Conservation (phyloP, 2,888 invertebrate species). For the Mimumesa dahlbomi region DNA sequence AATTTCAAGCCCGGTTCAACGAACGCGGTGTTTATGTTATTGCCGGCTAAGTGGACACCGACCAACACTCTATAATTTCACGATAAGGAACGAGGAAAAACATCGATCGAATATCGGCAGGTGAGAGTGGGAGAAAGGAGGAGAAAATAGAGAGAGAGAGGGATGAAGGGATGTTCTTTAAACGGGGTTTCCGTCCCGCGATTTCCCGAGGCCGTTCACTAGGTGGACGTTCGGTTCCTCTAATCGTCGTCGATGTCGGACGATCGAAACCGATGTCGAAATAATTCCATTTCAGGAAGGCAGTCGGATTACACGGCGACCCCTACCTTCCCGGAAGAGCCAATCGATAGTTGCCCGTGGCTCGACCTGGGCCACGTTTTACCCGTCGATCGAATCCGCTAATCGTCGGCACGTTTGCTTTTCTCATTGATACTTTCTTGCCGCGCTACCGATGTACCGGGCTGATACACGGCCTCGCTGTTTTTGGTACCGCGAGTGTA, state of each 20-base stretch:
- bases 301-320: conserved; percentile 65
- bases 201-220: conserved; percentile 18
- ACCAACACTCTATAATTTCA: conserved; percentile 6
- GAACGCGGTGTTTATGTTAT: conserved; percentile 19
- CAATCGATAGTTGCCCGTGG: conserved; percentile 65
- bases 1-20: not conserved
- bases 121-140: too few relatives aligned
- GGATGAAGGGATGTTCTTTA: conserved; percentile 8
- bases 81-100: not conserved
- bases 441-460: not conserved
- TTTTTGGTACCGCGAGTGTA: too few relatives aligned
- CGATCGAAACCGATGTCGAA: conserved; percentile 68
- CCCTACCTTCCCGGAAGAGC: conserved; percentile 64
- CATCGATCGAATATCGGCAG: too few relatives aligned
- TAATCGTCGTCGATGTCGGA: conserved; percentile 6
- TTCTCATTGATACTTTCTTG: conserved; percentile 32
- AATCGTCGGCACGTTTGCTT: conserved; percentile 36
- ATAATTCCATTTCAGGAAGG: conserved; percentile 70
- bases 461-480: not conserved
- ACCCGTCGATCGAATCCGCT: conserved; percentile 61
- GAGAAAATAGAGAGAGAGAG: conserved; percentile 13
- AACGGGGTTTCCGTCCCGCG: conserved; percentile 18
- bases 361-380: conserved; percentile 53
- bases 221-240: conserved; percentile 11
- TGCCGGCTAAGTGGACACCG: conserved; percentile 17